Base-by-base conservation (phyloP, 1,140 invertebrate genomes). In the Saxidomus purpurata region DNA sequence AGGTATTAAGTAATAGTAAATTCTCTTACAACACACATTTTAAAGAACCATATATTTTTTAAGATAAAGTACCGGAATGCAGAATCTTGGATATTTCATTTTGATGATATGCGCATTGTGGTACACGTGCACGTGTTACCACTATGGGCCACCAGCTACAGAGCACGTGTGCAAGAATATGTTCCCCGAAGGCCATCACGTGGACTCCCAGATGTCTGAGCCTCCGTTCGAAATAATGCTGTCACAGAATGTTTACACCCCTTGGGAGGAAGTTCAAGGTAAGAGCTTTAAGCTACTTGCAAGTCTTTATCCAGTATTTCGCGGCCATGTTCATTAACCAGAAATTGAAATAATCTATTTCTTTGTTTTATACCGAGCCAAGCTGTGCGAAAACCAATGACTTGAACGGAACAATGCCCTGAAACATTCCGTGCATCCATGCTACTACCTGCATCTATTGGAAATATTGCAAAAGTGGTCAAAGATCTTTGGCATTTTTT, bases 151-250 rank as follows among this genome's bases (percentile, higher is more conserved):
- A 22, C 79, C 79, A 8, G 52, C 79, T 8, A 61, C 79, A 63
- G 52, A 34, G 4, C 79, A 81, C 28, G 79, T 81, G 31, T 81
- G 79, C 36, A 59, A 25, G 79, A 49, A 81, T 17, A 81, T 81
- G 79, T 81, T 81, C n/a, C 79, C 79, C 8, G 79, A 81, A 28
- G 79, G 79, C 31, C 79, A 81, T 28, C 79, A 81, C 28, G 49
- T 81, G 17, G 79, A 81, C n/a, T 59, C 79, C 2, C 79, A 81
- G 47, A 59, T 11, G 31, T 17, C 19, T 3, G 52, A 55, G 34
- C 13, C 79, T 8, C 79, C 79, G 13, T 81, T 52, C 52, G 59
- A 61, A n/a, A 81, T 81, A 59, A 31, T 31, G 19, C 31, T 63
- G 9, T 81, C 79, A 61, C 59, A 59, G 22, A 81, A 59, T 19